Evolutionary conservation across 1,140 invertebrate genomes (phyloP), one percentile per base, ranked within the genome.

Genomic region (Eurosta solidaginis): DNA sequence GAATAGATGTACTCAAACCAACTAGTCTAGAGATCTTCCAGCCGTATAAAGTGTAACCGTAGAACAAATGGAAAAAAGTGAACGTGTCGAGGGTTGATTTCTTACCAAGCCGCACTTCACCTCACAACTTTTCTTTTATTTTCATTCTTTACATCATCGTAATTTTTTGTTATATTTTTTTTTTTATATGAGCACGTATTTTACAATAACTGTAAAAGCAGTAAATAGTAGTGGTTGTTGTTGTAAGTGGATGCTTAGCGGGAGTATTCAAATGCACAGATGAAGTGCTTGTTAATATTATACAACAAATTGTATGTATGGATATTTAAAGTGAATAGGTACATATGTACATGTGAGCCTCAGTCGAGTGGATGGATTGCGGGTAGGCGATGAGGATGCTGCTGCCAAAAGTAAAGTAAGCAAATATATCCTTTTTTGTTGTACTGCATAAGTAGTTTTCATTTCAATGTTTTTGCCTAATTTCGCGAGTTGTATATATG

Each of bases 381-480:
- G 36, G 33, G 33, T 68, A n/a, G 9, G 59, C 59, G 59, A 9
- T 68, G 59, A 20, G n/a, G 47, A 45, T 77, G 54, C 20, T 49
- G 44, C 59, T 42, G 77, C 47, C 10, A 47, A 78, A 47, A 78
- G 40, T 59, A 40, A 29, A 27, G 52, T 29, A 29, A 59, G 17
- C 68, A 54, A 76, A 78, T 81, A 79, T 79, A 85, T 85, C 84
- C 82, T 85, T 85, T 85, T 84, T 82, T 82, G 20, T 78, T 75
- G 52, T 75, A 76, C 44, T 76, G 45, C 81, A 80, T 81, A 86
- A 83, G 79, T 50, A 77, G 77, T 77, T 77, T 81, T 85, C 80
- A 85, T 85, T 86, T 86, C 82, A 86, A 84, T 84, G 83, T 84
- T 82, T 82, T 81, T 83, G 82, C 81, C 79, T 79, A 83, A 79